A percentile compares a stretch with the other conserved stretches of the same genome.
Conservation (phyloP, 2,113 vertebrate species). For the Sturnus vulgaris region DNA sequence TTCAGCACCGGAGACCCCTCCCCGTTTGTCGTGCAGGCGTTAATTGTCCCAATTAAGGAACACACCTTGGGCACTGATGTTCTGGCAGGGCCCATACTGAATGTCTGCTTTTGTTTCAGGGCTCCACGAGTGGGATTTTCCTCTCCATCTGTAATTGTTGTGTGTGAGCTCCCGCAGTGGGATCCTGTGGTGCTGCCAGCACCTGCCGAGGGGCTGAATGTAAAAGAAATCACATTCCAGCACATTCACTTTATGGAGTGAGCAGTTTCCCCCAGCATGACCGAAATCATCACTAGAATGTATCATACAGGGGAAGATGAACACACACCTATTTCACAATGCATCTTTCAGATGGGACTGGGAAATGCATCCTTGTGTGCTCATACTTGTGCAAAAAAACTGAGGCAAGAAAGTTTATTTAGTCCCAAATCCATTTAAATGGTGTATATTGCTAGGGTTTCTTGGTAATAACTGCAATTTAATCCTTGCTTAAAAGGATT, state of each 20-base stretch:
- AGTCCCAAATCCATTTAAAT: neutral
- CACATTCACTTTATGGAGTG: neutral
- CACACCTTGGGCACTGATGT: accelerated
- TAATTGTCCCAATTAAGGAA: neutral
- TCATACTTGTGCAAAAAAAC: neutral
- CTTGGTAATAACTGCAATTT: neutral
- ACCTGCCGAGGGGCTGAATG: neutral
- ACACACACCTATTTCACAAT: neutral
- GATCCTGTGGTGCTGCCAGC: neutral
- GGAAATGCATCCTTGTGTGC: neutral
- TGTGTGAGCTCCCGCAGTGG: accelerated
- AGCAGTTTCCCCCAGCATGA: neutral
- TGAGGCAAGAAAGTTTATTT: neutral
- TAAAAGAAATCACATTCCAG: neutral
- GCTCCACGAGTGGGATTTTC: neutral
- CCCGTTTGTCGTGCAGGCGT: accelerated
- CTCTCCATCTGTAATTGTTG: accelerated
- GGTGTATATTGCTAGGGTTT: neutral
- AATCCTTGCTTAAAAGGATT: constrained; percentile 26
- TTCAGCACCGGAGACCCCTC: accelerated
- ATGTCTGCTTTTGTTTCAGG: no score
- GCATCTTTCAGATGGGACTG: neutral
- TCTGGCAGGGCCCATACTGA: neutral
- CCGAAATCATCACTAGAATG: neutral
- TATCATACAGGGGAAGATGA: neutral